Evolutionary conservation across 2,113 vertebrate species (phyloP).

Genomic region (Nyctibius bracteatus): DNA sequence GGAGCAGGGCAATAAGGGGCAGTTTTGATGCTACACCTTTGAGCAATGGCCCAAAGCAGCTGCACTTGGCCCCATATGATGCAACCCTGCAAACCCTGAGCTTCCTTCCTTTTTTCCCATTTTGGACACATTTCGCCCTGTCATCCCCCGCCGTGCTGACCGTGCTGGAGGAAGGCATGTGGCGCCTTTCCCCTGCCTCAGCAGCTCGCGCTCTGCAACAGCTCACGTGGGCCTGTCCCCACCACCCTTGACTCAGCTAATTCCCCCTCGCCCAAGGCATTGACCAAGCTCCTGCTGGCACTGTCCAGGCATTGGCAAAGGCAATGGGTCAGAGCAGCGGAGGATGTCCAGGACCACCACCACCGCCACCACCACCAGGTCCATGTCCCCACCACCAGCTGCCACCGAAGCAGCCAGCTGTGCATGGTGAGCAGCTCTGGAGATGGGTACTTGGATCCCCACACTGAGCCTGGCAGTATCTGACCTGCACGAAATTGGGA

Average conservation of each 20-base stretch:
- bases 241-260: constrained; percentile 26
- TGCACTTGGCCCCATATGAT: background rate
- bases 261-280: background rate
- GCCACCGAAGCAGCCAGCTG: accelerated
- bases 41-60: background rate
- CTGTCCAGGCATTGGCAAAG: accelerated
- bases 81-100: background rate
- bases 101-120: constrained; percentile 25
- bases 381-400: accelerated
- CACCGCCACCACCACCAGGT: accelerated
- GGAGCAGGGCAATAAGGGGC: background rate
- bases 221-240: background rate
- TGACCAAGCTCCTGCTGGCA: background rate
- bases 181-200: background rate
- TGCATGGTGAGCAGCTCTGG: background rate
- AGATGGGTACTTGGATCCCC: background rate
- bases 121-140: background rate
- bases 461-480: accelerated
- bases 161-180: background rate
- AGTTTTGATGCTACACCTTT: background rate
- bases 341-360: background rate
- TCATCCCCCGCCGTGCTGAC: background rate
- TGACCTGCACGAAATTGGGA: background rate
- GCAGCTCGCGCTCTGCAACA: background rate
- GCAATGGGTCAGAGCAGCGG: accelerated